Percentiles rank a stretch among this genome's conserved stretches.
These are phyloP conservation scores for Chelon labrosus DNA, from an alignment of 2,797 vertebrate genomes.

Conservation along the genomic window DNA sequence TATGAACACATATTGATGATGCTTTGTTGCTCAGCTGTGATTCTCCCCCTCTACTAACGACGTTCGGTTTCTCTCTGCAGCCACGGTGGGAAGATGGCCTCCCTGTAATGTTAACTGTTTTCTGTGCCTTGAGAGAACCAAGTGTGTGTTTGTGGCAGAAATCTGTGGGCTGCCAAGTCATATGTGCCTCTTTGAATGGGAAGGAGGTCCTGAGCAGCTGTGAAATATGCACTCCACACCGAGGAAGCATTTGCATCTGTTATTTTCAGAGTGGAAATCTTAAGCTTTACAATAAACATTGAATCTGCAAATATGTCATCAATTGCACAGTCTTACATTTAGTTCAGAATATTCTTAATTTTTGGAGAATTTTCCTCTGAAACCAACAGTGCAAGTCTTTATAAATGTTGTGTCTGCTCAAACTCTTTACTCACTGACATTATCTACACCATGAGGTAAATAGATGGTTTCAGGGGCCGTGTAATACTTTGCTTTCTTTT, in stretches of 20 bases:
- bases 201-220: conserved; percentile 70
- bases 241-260: conserved; percentile 67
- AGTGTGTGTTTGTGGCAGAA: conserved; percentile 79
- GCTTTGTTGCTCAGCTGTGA: conserved; percentile 88
- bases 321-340: conserved; percentile 26
- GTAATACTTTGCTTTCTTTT: conserved; percentile 53
- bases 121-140: conserved; percentile 80
- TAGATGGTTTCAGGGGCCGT: conserved; percentile 34
- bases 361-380: conserved; percentile 56
- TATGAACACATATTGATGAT: conserved; percentile 86
- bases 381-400: conserved; percentile 66
- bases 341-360: conserved; percentile 3
- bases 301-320: conserved; percentile 7
- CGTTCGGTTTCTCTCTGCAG: conserved; percentile 87
- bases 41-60: conserved; percentile 86
- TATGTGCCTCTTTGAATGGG: conserved; percentile 76
- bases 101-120: conserved; percentile 83
- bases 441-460: conserved; percentile 36
- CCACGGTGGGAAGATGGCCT: conserved; percentile 79
- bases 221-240: conserved; percentile 46
- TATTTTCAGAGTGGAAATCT: conserved; percentile 66
- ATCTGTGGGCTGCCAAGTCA: conserved; percentile 75
- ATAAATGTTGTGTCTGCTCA: conserved; percentile 45
- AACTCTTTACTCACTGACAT: conserved; percentile 31
- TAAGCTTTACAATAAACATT: conserved; percentile 1